Evolutionary conservation across 2,888 invertebrate species (phyloP).

Genomic region (Hydrotaea diabolus): DNA sequence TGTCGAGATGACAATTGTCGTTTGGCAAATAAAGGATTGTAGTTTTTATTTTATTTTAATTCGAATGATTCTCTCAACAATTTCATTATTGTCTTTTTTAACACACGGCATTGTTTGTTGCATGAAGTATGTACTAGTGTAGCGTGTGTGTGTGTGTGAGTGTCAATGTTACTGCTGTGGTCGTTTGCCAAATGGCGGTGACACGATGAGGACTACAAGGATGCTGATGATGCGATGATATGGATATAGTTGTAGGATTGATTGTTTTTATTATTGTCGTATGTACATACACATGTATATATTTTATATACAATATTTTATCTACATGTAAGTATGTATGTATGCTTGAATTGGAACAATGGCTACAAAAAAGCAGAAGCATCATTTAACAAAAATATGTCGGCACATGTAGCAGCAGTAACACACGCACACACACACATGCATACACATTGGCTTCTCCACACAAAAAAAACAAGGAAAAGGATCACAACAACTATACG

Average conservation of each 20-base stretch:
- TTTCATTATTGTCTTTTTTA: constrained; percentile 32
- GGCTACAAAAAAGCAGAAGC: constrained; percentile 48
- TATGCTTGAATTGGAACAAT: constrained; percentile 42
- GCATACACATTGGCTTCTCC: not conserved
- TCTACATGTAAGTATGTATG: too few species aligned
- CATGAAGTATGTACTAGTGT: not conserved
- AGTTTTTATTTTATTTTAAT: constrained; percentile 20
- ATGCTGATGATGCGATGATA: constrained; percentile 3
- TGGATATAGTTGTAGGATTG: not conserved
- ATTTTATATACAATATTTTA: too few species aligned
- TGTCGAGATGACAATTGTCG: constrained; percentile 2
- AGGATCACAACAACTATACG: constrained; percentile 45
- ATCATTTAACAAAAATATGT: constrained; percentile 51
- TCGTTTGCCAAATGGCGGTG: too few species aligned
- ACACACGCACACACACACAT: constrained; percentile 26
- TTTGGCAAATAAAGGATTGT: not conserved
- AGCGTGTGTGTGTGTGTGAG: not conserved
- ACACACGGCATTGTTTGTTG: not conserved
- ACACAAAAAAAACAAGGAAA: not conserved
- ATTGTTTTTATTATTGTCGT: not conserved
- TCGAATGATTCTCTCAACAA: constrained; percentile 24
- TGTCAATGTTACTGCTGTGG: not conserved
- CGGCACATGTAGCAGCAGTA: not conserved
- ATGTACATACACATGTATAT: not conserved
- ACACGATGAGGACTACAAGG: not conserved